phyloP scores from a whole-genome alignment of 1,140 invertebrate species.

The Pteromalus puparum region DNA sequence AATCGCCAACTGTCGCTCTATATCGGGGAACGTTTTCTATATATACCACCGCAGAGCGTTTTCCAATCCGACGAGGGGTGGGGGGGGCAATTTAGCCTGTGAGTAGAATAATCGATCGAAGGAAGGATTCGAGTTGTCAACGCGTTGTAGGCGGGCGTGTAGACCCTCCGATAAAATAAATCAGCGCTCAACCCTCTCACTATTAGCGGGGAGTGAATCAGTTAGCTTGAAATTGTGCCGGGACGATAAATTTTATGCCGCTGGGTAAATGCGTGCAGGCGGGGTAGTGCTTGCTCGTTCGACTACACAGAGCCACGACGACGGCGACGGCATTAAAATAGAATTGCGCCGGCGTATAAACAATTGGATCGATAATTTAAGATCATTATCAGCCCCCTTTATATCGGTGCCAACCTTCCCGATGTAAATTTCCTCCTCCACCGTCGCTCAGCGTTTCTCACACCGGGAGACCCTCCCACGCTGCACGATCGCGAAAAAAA shows the following conservation, averaged over 20 bases:
- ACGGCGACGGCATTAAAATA: slow-evolving; percentile 66
- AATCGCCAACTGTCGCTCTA: not conserved
- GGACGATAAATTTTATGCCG: slow-evolving; percentile 70
- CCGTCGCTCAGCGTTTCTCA: slow-evolving; percentile 63
- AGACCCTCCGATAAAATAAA: slow-evolving; percentile 64
- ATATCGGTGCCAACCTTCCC: slow-evolving; percentile 67
- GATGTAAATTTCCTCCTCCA: slow-evolving; percentile 62
- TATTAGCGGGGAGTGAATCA: slow-evolving; percentile 69
- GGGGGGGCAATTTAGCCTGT: too few species aligned
- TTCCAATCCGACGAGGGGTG: not conserved
- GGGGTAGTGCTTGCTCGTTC: slow-evolving; percentile 41
- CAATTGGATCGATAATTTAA: slow-evolving; percentile 75
- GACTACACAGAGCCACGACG: slow-evolving; percentile 51
- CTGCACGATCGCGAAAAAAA: slow-evolving; percentile 28
- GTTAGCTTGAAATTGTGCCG: slow-evolving; percentile 68
- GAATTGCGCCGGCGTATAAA: slow-evolving; percentile 73
- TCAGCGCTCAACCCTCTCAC: slow-evolving; percentile 62
- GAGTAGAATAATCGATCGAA: slow-evolving; percentile 10
- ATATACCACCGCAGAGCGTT: not conserved
- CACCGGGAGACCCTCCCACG: not conserved
- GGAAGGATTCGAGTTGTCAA: slow-evolving; percentile 49
- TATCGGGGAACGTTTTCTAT: too few species aligned
- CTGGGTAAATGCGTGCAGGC: slow-evolving; percentile 61
- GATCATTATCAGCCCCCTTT: slow-evolving; percentile 72
- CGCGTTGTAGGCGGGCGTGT: slow-evolving; percentile 47